phyloP scores from a whole-genome alignment of 2,113 vertebrate genomes.

The Zosterops borbonicus region DNA sequence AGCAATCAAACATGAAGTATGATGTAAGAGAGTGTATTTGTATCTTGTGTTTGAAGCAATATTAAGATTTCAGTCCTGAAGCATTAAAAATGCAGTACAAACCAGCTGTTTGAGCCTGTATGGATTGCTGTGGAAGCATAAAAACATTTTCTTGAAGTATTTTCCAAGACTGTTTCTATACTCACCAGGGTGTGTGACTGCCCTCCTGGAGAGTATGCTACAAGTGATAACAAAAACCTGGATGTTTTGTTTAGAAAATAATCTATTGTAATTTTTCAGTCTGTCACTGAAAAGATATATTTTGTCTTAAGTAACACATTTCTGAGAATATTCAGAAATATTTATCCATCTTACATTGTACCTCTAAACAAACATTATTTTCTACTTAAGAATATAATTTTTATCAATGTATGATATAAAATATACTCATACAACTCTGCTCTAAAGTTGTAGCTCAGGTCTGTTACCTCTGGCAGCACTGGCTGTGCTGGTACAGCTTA shows the following conservation, averaged over 20 bases:
- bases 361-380: not conserved
- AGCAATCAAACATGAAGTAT: not conserved
- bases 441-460: not conserved
- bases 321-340: not conserved
- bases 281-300: not conserved
- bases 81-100: not conserved
- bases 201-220: not conserved
- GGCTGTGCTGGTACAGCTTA: not conserved
- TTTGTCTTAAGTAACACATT: not conserved
- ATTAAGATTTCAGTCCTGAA: not conserved
- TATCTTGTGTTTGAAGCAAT: not conserved
- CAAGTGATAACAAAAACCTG: not conserved
- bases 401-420: not conserved
- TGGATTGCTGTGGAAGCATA: not conserved
- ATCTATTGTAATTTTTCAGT: not conserved
- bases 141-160: not conserved
- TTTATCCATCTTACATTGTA: not conserved
- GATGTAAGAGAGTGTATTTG: not conserved
- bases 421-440: not conserved
- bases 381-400: not conserved
- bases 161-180: not conserved
- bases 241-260: not conserved
- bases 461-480: not conserved
- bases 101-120: not conserved
- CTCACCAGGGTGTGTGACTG: not conserved